Base-by-base conservation (phyloP, 2,888 invertebrate species). In the Noctua fimbriata region DNA sequence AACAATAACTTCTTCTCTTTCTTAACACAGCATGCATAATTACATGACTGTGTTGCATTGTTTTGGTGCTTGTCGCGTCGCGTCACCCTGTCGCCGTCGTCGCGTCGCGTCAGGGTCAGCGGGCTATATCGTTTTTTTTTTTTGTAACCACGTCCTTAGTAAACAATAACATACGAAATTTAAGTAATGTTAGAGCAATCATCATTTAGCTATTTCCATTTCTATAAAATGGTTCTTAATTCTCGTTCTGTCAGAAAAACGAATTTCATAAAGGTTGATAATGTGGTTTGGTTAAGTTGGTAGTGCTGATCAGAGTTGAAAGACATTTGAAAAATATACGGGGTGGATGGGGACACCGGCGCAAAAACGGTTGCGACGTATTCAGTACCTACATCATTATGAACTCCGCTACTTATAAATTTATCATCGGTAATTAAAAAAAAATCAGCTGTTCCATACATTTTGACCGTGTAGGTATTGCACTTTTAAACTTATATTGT, bases 1-100 rank as follows among this genome's bases (percentile, higher is more conserved):
- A 60, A 81, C 66, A 81, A 85, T 81, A 71, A 74, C n/a, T n/a
- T n/a, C n/a, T n/a, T 63, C 2, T 82, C 69, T 84, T 85, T 47
- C 12, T 69, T 65, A 58, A 63, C 44, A 58, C 72, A 44, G 63
- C 55, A 75, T 73, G 44, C 69, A 58, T 75, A 81, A 85, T 83
- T 69, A 81, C 44, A 81, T 72, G n/a, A n/a, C n/a, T n/a, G 41
- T 72, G 65, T 74, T 73, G 44, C 70, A 84, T 85, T 83, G 82
- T 86, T 60, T 69, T 72, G 75, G 41, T 58, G 28, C 14, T 67
- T 47, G 58, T 71, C 44, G 84, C 55, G 73, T 24, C 71, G 81
- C 85, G 73, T 85, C 81, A 47, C 24, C 14, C 4, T 1, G 81
- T 79, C 69, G 69, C 78, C 65, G n/a, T 44, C 63, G 41, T 65